These are phyloP conservation scores for Macroramphosus scolopax DNA, from an alignment of 2,797 vertebrate species.

Conservation along the genomic window DNA sequence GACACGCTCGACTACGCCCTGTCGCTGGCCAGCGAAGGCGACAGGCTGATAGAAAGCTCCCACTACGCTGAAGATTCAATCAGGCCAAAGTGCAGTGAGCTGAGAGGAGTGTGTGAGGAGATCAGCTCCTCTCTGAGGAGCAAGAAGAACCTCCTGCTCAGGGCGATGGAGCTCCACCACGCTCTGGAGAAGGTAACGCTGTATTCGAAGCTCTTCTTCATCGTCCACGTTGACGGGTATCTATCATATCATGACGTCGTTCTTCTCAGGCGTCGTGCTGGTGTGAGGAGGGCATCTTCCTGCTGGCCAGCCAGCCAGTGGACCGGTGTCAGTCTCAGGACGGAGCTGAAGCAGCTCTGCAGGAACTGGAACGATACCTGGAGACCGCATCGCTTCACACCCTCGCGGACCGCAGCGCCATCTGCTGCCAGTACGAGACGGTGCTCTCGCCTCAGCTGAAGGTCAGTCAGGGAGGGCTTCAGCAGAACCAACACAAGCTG, in stretches of 20 bases:
- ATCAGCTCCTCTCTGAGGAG: constrained; percentile 66
- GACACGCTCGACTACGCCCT: constrained; percentile 80
- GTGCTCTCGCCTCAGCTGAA: too few relatives aligned
- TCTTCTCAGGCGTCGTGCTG: constrained; percentile 86
- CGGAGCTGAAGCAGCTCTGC: constrained; percentile 91
- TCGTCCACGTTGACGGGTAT: too few relatives aligned
- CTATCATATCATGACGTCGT: not conserved
- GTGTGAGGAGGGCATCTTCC: constrained; percentile 94
- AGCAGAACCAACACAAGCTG: constrained; percentile 37
- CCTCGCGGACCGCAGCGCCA: constrained; percentile 80
- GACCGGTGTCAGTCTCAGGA: constrained; percentile 99
- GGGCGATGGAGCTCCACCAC: constrained; percentile 87
- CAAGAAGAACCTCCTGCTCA: constrained; percentile 81
- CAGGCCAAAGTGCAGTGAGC: constrained; percentile 89
- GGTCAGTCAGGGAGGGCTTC: constrained; percentile 87
- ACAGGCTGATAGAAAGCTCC: constrained; percentile 83
- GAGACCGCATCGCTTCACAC: constrained; percentile 82
- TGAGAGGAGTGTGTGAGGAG: constrained; percentile 77
- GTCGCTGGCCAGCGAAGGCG: constrained; percentile 80
- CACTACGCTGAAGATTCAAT: constrained; percentile 96
- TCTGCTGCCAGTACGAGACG: constrained; percentile 84
- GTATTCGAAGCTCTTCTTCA: constrained; percentile 6
- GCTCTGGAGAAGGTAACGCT: constrained; percentile 88
- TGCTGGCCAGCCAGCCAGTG: constrained; percentile 93
- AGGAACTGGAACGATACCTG: constrained; percentile 92